A percentile compares a stretch with the other conserved stretches of the same genome.
Evolutionary conservation across 2,888 invertebrate species (phyloP).

Genomic region (Sarcophaga subvicina): DNA sequence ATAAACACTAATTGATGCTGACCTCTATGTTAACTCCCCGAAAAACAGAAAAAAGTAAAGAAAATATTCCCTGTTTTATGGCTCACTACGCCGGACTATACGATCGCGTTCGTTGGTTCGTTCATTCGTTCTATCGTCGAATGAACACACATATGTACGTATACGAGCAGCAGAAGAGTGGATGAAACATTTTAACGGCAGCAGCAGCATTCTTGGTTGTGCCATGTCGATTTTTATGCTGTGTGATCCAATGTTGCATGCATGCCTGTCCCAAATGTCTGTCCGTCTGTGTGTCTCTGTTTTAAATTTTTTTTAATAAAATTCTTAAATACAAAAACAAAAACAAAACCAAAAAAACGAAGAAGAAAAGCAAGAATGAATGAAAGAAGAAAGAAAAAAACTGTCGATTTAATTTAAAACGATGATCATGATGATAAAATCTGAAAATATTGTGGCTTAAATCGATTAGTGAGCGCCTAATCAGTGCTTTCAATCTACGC

Average conservation of each 20-base stretch:
- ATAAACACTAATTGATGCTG: conserved; percentile 69
- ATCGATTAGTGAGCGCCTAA: conserved; percentile 79
- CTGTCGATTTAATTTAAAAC: conserved; percentile 70
- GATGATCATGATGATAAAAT: conserved; percentile 69
- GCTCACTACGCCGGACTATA: conserved; percentile 19
- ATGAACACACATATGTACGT: no score
- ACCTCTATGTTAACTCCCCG: conserved; percentile 64
- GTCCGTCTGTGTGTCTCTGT: no score
- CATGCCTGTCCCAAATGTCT: no score
- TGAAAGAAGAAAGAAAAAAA: conserved; percentile 36
- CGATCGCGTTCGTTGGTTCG: no score
- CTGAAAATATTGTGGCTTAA: conserved; percentile 79
- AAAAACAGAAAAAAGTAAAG: not conserved
- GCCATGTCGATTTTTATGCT: conserved; percentile 58
- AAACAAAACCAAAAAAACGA: not conserved
- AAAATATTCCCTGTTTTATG: conserved; percentile 24
- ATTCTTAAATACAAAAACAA: conserved; percentile 34
- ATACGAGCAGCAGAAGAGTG: not conserved
- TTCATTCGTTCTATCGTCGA: no score
- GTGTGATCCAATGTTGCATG: conserved; percentile 40
- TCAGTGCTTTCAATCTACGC: conserved; percentile 78
- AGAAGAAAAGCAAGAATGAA: not conserved
- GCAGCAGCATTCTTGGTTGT: conserved; percentile 52
- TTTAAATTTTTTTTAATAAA: conserved; percentile 33
- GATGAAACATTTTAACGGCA: conserved; percentile 57